Evolutionary conservation across 2,888 invertebrate genomes (phyloP).

Genomic region (Meta bourneti): DNA sequence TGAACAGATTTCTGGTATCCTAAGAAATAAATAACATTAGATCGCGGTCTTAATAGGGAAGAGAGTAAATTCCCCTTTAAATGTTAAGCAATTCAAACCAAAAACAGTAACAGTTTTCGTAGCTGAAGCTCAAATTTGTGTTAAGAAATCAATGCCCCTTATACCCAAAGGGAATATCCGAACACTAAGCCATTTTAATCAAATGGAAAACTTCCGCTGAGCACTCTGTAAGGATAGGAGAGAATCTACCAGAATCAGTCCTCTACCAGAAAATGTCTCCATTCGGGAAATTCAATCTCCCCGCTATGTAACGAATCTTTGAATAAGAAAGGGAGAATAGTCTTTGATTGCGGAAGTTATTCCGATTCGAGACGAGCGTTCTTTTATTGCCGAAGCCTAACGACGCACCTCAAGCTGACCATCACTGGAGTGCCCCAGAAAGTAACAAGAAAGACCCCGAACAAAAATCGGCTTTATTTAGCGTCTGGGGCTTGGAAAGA

Average conservation of each 20-base stretch:
- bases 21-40: no score
- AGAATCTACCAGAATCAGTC: no score
- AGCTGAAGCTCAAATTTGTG: neutral
- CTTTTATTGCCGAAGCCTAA: slow-evolving; percentile 19
- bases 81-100: no score
- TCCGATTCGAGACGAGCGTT: slow-evolving; percentile 13
- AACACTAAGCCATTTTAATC: neutral
- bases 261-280: neutral
- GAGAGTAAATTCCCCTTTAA: no score
- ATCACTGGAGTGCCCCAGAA: neutral
- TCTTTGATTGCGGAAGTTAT: neutral
- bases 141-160: neutral
- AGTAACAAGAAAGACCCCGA: neutral
- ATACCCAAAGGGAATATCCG: neutral
- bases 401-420: slow-evolving; percentile 14
- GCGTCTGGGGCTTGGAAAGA: slow-evolving; percentile 8
- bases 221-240: no score
- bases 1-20: no score
- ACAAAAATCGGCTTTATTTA: slow-evolving; percentile 16
- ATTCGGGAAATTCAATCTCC: neutral
- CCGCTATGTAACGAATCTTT: slow-evolving; percentile 18
- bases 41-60: no score
- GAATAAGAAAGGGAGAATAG: slow-evolving; percentile 25
- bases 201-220: neutral
- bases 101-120: no score